These are phyloP conservation scores for Pelodytes ibericus DNA, from an alignment of 2,797 vertebrate species.

Conservation along the genomic window DNA sequence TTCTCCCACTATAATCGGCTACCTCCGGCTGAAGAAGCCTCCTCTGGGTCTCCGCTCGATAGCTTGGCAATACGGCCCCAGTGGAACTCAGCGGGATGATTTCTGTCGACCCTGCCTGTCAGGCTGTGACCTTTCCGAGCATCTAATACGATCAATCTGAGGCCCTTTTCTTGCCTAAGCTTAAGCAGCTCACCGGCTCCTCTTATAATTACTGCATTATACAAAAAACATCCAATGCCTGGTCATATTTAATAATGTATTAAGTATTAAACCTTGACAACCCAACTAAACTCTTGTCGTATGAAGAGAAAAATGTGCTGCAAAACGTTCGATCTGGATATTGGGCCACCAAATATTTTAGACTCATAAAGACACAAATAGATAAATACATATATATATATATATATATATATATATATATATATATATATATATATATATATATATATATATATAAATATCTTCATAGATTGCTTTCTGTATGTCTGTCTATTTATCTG, in stretches of 20 bases:
- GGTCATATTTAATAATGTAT: background rate
- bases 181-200: background rate
- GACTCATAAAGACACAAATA: background rate
- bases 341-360: background rate
- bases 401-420: conserved; percentile 19
- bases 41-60: background rate
- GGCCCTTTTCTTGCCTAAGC: background rate
- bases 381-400: background rate
- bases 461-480: too few relatives aligned
- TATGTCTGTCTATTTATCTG: too few relatives aligned
- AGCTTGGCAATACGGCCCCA: conserved; percentile 1
- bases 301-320: background rate
- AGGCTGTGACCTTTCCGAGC: conserved; percentile 16
- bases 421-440: too few relatives aligned
- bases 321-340: background rate
- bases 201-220: background rate
- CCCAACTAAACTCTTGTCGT: background rate
- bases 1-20: too few relatives aligned
- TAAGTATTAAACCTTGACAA: background rate
- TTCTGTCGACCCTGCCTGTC: conserved; percentile 6
- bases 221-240: background rate
- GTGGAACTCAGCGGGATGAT: background rate
- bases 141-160: background rate
- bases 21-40: conserved; percentile 15
- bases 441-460: too few relatives aligned